Evolutionary conservation across 92 coral and sea anemone species (phyloP).

Genomic region (Umimayanthus kanabou): DNA sequence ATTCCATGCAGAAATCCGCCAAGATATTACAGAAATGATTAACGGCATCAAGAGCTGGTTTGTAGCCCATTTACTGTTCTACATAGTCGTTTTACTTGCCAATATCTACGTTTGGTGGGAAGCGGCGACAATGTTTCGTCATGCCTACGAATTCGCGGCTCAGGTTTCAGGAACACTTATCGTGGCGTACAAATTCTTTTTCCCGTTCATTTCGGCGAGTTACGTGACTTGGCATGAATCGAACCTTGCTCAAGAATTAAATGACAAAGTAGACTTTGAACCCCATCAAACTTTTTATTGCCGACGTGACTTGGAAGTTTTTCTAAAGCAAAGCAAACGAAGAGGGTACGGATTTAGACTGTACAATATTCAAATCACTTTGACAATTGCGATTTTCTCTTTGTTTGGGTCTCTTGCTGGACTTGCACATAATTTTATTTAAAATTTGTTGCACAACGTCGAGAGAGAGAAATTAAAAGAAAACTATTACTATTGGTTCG

Average conservation of each 20-base stretch:
- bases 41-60: conserved; percentile 51
- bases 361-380: conserved; percentile 58
- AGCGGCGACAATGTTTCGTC: conserved; percentile 44
- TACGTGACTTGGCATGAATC: conserved; percentile 70
- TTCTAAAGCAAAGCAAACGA: conserved; percentile 60
- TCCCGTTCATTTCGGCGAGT: conserved; percentile 66
- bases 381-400: conserved; percentile 63
- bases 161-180: conserved; percentile 61
- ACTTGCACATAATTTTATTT: conserved; percentile 50
- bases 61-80: conserved; percentile 47
- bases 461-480: background rate
- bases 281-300: conserved; percentile 52
- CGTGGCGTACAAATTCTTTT: conserved; percentile 66
- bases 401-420: conserved; percentile 60
- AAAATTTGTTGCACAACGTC: background rate
- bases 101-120: conserved; percentile 68
- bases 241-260: conserved; percentile 56
- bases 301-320: conserved; percentile 53
- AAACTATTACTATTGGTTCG: too few relatives aligned
- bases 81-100: conserved; percentile 56
- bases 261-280: conserved; percentile 49
- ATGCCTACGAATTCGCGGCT: conserved; percentile 55
- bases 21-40: conserved; percentile 40
- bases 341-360: conserved; percentile 67
- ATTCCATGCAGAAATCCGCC: conserved; percentile 45